phyloP scores from a whole-genome alignment of 2,888 invertebrate genomes.

The Merodon equestris region DNA sequence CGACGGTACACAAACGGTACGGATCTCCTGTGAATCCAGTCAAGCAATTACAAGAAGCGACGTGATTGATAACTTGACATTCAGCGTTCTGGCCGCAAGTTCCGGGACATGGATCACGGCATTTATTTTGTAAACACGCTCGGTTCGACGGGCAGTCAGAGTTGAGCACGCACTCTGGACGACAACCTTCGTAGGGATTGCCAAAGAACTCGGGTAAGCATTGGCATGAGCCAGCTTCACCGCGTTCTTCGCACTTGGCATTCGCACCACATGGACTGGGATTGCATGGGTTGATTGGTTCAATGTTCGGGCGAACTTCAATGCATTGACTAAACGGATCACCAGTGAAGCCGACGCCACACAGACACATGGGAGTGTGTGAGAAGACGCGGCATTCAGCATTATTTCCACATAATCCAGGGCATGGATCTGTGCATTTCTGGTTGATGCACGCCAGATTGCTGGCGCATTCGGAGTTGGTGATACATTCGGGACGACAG shows the following conservation, averaged over 20 bases:
- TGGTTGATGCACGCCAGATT: slow-evolving; percentile 81
- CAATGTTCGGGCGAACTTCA: slow-evolving; percentile 78
- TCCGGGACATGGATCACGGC: slow-evolving; percentile 83
- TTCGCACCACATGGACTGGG: slow-evolving; percentile 83
- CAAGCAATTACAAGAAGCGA: slow-evolving; percentile 83
- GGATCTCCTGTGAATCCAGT: slow-evolving; percentile 84
- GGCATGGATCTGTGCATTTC: slow-evolving; percentile 82
- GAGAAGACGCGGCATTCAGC: slow-evolving; percentile 81
- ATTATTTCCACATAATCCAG: slow-evolving; percentile 82
- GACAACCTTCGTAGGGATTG: slow-evolving; percentile 87
- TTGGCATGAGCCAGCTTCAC: slow-evolving; percentile 86
- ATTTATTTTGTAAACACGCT: slow-evolving; percentile 84
- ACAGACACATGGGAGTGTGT: slow-evolving; percentile 82
- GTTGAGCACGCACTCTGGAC: slow-evolving; percentile 83
- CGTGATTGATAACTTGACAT: slow-evolving; percentile 84
- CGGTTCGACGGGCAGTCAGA: slow-evolving; percentile 84
- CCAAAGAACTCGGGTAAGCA: slow-evolving; percentile 86
- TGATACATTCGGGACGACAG: slow-evolving; percentile 84
- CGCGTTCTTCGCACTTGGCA: slow-evolving; percentile 86
- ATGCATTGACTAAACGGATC: slow-evolving; percentile 81
- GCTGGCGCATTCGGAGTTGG: slow-evolving; percentile 82
- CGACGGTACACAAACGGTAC: slow-evolving; percentile 82
- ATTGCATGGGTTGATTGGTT: slow-evolving; percentile 78
- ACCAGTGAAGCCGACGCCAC: slow-evolving; percentile 81
- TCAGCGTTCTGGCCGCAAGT: slow-evolving; percentile 83